Conservation (phyloP, 2,797 vertebrate species). For the Rhodeus uyekii region DNA sequence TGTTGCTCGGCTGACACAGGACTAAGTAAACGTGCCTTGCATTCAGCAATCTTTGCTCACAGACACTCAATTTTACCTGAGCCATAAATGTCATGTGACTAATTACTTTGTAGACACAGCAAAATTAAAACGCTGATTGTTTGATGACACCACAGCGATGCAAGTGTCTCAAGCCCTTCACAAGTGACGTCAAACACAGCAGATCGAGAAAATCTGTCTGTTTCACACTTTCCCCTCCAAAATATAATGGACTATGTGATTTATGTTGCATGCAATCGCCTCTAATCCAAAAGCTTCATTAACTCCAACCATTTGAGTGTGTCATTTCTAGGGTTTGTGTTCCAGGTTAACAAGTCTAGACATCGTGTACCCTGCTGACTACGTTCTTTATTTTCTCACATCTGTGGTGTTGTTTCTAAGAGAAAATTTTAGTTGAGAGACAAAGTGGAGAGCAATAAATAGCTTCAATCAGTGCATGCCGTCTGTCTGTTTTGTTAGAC, state of each 20-base stretch:
- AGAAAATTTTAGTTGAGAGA: neutral
- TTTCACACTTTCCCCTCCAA: neutral
- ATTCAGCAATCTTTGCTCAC: neutral
- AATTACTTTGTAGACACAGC: neutral
- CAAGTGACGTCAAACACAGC: neutral
- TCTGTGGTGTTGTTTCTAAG: neutral
- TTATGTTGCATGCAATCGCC: neutral
- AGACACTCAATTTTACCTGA: neutral
- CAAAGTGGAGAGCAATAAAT: neutral
- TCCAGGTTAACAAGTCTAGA: neutral
- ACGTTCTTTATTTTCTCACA: neutral
- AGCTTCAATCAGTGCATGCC: neutral
- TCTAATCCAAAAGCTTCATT: constrained; percentile 1
- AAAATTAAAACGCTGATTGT: constrained; percentile 2
- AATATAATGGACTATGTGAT: neutral
- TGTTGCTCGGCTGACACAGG: neutral
- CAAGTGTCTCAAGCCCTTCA: neutral
- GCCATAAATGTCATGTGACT: neutral
- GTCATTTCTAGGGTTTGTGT: neutral
- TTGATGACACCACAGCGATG: constrained; percentile 5
- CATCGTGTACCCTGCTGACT: neutral
- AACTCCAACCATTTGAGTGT: neutral
- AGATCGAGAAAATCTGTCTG: neutral
- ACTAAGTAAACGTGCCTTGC: neutral
- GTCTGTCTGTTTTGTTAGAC: neutral